Conservation (phyloP, 2,888 invertebrate species). For the Strigamia crassipes region DNA sequence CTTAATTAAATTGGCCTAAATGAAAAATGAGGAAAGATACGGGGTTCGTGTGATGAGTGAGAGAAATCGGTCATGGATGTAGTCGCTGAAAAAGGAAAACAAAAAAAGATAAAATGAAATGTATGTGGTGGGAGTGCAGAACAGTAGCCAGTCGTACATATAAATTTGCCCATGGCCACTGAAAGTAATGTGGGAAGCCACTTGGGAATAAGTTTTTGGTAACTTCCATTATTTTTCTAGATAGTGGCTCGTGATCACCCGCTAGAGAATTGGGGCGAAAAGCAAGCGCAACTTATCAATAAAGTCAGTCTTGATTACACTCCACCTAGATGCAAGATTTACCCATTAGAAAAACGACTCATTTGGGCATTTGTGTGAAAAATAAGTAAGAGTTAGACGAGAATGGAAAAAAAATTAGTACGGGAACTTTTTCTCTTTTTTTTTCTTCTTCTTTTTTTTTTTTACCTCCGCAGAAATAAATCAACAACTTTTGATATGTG, state of each 20-base stretch:
- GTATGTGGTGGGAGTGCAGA: constrained; percentile 4
- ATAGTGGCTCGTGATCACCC: constrained; percentile 46
- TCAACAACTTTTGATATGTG: neutral
- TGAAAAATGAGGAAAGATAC: neutral
- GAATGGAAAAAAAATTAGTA: neutral
- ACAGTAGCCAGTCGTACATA: constrained; percentile 41
- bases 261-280: constrained; percentile 41
- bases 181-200: constrained; percentile 21
- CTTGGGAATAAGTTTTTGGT: constrained; percentile 30
- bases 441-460: neutral
- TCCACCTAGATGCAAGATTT: constrained; percentile 44
- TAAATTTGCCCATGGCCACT: constrained; percentile 43
- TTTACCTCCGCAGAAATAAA: neutral
- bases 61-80: constrained; percentile 5
- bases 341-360: constrained; percentile 47
- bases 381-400: constrained; percentile 34
- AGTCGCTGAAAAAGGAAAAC: constrained; percentile 18
- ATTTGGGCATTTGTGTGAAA: constrained; percentile 39
- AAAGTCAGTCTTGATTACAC: constrained; percentile 47
- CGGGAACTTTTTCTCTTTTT: neutral
- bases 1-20: constrained; percentile 6
- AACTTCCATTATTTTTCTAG: constrained; percentile 33
- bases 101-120: neutral
- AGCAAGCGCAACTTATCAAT: constrained; percentile 45
- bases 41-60: neutral